Base-by-base conservation (phyloP, 2,113 vertebrate species). In the Tympanuchus pallidicinctus region DNA sequence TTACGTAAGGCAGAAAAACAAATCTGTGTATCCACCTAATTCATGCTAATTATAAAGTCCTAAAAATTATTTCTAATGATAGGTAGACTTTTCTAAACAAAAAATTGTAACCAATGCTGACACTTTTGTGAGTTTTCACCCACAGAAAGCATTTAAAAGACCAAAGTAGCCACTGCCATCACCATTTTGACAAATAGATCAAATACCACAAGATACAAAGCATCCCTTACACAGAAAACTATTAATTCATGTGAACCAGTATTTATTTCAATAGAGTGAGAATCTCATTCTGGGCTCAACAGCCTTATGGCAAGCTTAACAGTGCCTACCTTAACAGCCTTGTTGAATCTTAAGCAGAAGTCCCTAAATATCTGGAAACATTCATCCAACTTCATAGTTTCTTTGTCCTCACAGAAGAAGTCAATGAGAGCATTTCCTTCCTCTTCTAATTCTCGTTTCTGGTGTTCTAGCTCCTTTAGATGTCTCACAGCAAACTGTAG, bases 381-480 rank as follows among this genome's bases (percentile, higher is more conserved):
- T 86, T 99, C 99, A 9, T 99, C 99, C 96, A 99, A 96, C 91
- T 99, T 99, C 96, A 99, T 99, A 3, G 98, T 99, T 95, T 99
- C 99, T 97, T 98, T 99, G 96, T 99, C 99, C 97, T 99, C 99
- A 83, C 99, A 99, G 95, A 99, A 99, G 96, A 99, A 99, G 92
- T 99, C 99, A 54, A 99, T 99, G 24, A 99, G 98, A 60, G 98
- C 86, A 32, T 98, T 98, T 36, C 98, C 98, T 91, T 99, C 98
- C 32, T 97, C 98, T 43, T 98, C 98, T 81, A 99, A 97, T 73
- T 99, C 98, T 84, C 92, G 92, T 66, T 98, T 98, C 96, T 98
- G 97, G 34, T 90, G 95, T 87, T 99, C 98, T 88, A 99, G 97
- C 61, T 99, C 98, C 48, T 98, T 98, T 63, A 99, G 97, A 59